Base-by-base conservation (phyloP, 2,113 vertebrate species). In the Leucopsar rothschildi region DNA sequence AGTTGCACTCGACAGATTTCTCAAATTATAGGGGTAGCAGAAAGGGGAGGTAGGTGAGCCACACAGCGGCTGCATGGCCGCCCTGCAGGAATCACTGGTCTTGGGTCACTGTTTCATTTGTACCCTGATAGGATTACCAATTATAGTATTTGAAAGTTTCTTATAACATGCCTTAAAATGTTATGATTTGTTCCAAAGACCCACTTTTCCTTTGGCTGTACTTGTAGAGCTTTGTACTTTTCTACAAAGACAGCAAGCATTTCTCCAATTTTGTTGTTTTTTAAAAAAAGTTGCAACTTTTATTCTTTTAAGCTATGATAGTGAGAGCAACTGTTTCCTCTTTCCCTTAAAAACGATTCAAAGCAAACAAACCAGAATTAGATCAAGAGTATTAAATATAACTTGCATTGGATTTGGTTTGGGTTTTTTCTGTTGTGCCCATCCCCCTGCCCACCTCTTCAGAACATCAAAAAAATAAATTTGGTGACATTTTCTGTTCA, bases 111-210 rank as follows among this genome's bases (percentile, higher is more conserved):
- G 45, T 86, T 94, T 96, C 53, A 52, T 94, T 95, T 97, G 85
- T 93, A 93, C 96, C 97, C 97, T 92, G 82, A 75, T 90, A 96
- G 96, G 87, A 91, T 96, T 97, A 95, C 96, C 92, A 94, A 45
- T 96, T 96, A 91, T 73, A 94, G 35, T 78, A 92, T 93, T 84
- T 96, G 96, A 92, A 96, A 83, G 85, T 97, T 96, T 97, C 93
- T 97, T 97, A 85, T 95, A 91, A 98, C 97, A 98, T 98, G 98
- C 98, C 98, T 98, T 98, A 98, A 98, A 97, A 97, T 88, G 81
- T 97, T 98, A 98, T 98, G 49, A 97, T 98, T 98, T 98, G 95
- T 98, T 98, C 98, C 98, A 98, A 98, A 98, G 98, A 98, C 98
- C 98, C 96, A 61, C 83, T 83, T 93, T 97, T 98, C 96, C 93